Evolutionary conservation across 2,888 invertebrate species (phyloP).

Genomic region (Diarsia rubi): DNA sequence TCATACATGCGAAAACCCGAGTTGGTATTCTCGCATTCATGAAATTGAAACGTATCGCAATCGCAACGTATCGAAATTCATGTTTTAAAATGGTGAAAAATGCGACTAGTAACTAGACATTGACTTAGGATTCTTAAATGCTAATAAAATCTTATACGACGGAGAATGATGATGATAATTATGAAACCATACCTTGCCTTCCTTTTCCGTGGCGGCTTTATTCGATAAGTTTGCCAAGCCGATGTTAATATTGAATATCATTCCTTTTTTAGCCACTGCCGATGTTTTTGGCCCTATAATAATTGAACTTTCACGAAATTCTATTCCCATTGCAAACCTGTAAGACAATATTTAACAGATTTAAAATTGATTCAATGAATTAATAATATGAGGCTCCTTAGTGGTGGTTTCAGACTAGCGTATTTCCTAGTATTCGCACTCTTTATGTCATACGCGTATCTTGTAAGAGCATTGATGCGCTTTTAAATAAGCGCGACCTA

Average conservation of each 20-base stretch:
- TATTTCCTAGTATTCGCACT: too few relatives aligned
- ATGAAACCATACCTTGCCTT: conserved; percentile 93
- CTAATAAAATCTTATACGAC: not conserved
- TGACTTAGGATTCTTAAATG: too few relatives aligned
- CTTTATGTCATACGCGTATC: not conserved
- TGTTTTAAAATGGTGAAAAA: not conserved
- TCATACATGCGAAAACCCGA: too few relatives aligned
- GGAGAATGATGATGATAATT: too few relatives aligned
- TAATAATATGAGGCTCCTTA: not conserved
- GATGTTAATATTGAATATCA: conserved; percentile 99
- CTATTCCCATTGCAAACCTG: conserved; percentile 99
- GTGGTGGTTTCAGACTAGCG: not conserved
- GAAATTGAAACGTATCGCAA: too few relatives aligned
- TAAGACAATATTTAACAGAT: conserved; percentile 49
- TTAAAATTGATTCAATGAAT: not conserved
- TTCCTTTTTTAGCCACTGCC: conserved; percentile 95
- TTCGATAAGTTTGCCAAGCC: conserved; percentile 97
- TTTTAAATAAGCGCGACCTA: not conserved
- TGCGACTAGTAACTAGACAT: too few relatives aligned
- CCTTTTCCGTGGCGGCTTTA: conserved; percentile 95
- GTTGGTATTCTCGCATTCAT: not conserved
- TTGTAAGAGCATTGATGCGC: not conserved
- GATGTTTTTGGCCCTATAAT: conserved; percentile 97
- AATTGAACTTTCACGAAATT: conserved; percentile 98
- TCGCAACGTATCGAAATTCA: too few relatives aligned